phyloP scores from a whole-genome alignment of 1,140 invertebrate genomes.

The Solenopsis fugax region DNA sequence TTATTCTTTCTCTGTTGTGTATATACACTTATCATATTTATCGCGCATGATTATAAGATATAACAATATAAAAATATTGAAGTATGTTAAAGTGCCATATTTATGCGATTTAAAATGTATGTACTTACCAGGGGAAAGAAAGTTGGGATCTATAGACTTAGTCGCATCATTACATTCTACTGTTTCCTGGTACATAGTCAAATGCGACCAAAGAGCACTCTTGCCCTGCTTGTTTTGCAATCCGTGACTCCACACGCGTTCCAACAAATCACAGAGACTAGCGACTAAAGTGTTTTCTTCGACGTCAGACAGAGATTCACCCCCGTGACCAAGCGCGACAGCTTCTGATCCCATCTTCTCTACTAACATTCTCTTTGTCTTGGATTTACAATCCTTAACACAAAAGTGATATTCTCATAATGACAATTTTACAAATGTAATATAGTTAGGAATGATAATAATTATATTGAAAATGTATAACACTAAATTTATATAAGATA shows the following conservation, averaged over 20 bases:
- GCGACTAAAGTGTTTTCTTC: slow-evolving; percentile 99
- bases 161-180: slow-evolving; percentile 92
- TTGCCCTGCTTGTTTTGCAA: slow-evolving; percentile 98
- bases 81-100: slow-evolving; percentile 8
- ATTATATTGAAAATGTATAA: neutral
- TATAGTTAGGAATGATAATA: neutral
- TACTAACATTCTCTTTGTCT: slow-evolving; percentile 99
- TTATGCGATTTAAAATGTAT: slow-evolving; percentile 7
- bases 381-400: slow-evolving; percentile 93
- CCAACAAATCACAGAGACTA: slow-evolving; percentile 98
- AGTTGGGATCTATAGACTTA: slow-evolving; percentile 93
- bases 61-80: neutral
- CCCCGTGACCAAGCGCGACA: slow-evolving; percentile 92
- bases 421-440: slow-evolving; percentile 20
- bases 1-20: neutral
- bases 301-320: slow-evolving; percentile 88
- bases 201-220: slow-evolving; percentile 97
- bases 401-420: slow-evolving; percentile 6
- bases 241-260: slow-evolving; percentile 99
- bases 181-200: slow-evolving; percentile 95
- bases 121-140: slow-evolving; percentile 92
- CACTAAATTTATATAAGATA: neutral
- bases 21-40: slow-evolving; percentile 14
- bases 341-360: slow-evolving; percentile 99
- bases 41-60: neutral